Evolutionary conservation across 2,888 invertebrate genomes (phyloP).

Genomic region (Anoplius nigerrimus): DNA sequence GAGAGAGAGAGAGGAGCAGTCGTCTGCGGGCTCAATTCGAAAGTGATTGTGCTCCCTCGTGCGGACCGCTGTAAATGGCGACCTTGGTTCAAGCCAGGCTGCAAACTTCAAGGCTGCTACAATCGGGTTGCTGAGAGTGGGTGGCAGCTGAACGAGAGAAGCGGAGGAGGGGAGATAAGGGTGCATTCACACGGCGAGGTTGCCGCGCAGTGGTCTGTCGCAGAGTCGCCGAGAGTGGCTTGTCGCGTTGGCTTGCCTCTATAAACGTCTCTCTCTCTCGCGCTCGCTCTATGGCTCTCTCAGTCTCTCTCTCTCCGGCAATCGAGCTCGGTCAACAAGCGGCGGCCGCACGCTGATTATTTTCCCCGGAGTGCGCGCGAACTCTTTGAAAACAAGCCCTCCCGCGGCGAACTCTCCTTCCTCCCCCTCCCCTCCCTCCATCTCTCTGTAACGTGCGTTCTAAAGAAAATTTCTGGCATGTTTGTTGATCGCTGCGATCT

Average conservation of each 20-base stretch:
- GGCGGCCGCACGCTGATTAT: constrained; percentile 8
- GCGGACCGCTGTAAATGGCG: constrained; percentile 58
- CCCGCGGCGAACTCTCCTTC: too few relatives aligned
- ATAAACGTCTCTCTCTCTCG: too few relatives aligned
- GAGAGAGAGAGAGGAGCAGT: constrained; percentile 4
- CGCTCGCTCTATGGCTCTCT: too few relatives aligned
- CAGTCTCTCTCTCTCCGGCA: constrained; percentile 9
- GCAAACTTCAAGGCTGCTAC: constrained; percentile 62
- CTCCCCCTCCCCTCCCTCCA: too few relatives aligned
- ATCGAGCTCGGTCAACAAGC: constrained; percentile 21
- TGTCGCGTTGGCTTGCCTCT: too few relatives aligned
- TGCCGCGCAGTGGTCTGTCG: background rate
- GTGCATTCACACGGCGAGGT: constrained; percentile 46
- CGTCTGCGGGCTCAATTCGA: constrained; percentile 45
- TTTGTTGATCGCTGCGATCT: too few relatives aligned
- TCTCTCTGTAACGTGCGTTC: too few relatives aligned
- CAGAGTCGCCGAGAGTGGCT: background rate
- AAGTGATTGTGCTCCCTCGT: constrained; percentile 60
- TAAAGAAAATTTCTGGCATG: too few relatives aligned
- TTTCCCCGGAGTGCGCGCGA: background rate
- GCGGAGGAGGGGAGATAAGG: constrained; percentile 50
- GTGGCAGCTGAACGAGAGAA: constrained; percentile 47
- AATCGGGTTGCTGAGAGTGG: constrained; percentile 51
- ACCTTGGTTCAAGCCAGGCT: constrained; percentile 60
- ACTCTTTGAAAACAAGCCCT: too few relatives aligned